Base-by-base conservation (phyloP, 2,797 vertebrate genomes). In the Coregonus sp. region DNA sequence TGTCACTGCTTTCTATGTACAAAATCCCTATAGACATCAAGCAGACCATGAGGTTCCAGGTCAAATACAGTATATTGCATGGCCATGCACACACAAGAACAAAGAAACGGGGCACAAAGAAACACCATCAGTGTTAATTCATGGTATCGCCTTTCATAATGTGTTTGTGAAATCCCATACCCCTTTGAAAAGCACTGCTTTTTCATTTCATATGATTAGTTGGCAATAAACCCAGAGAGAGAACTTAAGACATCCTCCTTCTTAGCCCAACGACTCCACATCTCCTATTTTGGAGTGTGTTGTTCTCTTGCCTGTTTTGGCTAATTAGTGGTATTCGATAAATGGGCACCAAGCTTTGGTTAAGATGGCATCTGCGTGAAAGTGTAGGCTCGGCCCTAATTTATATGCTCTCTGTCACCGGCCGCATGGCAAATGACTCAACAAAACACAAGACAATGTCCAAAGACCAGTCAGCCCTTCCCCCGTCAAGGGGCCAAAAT, bases 291-390 rank as follows among this genome's bases (percentile, higher is more conserved):
- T 89, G 86, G 87, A 92, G 87, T 89, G 87, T 88, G 90, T 92
- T 92, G 92, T 92, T 92, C 85, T 84, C 88, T 77, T 88, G 92
- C 91, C 92, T 92, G 90, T 89, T 91, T 91, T 92, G 92, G 92
- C 92, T 92, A 94, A 94, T 94, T 94, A 94, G 90, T 51, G 84
- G 84, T 71, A 84, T 88, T 90, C 92, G 90, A 94, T 92, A 92
- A 93, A 93, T 93, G 92, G 86, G 85, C 81, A 63, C 79, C 85
- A 94, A 93, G 93, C 93, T 94, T 95, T 93, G 91, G 87, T 92
- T 93, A 94, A 93, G 92, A 94, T 91, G 93, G 92, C 91, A 91
- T 92, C 90, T 91, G 90, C 91, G 92, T 90, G 91, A 93, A 93
- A 47, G 40, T 12, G 40, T 47, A 47, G 40, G 40, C 40, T 47